phyloP scores from a whole-genome alignment of 1,140 invertebrate species.

The Ips nitidus region DNA sequence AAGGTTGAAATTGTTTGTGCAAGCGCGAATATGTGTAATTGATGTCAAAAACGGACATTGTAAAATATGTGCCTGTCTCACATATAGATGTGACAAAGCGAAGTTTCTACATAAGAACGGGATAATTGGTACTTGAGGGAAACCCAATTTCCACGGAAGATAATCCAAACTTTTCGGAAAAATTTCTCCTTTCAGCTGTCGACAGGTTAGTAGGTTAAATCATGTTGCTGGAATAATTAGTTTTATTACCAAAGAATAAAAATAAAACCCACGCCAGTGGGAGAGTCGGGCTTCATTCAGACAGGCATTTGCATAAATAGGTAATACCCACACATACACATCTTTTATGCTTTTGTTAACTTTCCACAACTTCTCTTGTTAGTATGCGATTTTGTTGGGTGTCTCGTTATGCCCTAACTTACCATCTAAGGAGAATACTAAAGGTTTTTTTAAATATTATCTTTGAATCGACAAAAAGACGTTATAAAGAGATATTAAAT shows the following conservation, averaged over 20 bases:
- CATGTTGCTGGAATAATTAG: slow-evolving; percentile 26
- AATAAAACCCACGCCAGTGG: slow-evolving; percentile 27
- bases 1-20: slow-evolving; percentile 18
- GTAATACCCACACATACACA: slow-evolving; percentile 25
- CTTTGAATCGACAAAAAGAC: too few relatives aligned
- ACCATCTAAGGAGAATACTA: too few relatives aligned
- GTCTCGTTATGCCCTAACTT: not conserved
- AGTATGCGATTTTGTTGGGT: not conserved
- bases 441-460: too few relatives aligned
- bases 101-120: not conserved
- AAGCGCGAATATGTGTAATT: slow-evolving; percentile 18
- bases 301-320: slow-evolving; percentile 35
- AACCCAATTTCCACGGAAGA: too few relatives aligned
- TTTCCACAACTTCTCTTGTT: slow-evolving; percentile 19
- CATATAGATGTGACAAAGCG: slow-evolving; percentile 13
- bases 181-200: not conserved
- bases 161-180: too few relatives aligned
- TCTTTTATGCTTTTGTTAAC: slow-evolving; percentile 27
- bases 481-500: too few relatives aligned
- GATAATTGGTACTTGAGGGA: too few relatives aligned
- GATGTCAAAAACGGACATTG: slow-evolving; percentile 1
- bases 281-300: slow-evolving; percentile 29
- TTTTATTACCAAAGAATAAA: slow-evolving; percentile 20
- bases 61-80: slow-evolving; percentile 14
- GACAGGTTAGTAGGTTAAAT: slow-evolving; percentile 34